Conservation (phyloP, 2,113 vertebrate species). For the Siniperca chuatsi region DNA sequence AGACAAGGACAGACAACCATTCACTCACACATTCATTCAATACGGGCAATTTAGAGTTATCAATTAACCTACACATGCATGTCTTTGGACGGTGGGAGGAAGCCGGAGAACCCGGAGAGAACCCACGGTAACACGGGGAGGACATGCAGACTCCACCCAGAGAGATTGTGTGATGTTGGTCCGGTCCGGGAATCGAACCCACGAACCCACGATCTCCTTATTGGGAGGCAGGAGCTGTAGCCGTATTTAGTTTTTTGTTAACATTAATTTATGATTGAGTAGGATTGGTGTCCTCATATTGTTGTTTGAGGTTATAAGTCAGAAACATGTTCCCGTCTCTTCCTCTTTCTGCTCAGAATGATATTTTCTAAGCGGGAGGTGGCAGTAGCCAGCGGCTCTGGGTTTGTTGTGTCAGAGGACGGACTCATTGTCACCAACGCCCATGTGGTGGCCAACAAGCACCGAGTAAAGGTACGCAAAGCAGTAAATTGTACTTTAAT, state of each 20-base stretch:
- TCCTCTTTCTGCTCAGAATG: slow-evolving; percentile 80
- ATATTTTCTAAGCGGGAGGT: slow-evolving; percentile 93
- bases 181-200: no score
- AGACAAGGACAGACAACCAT: no score
- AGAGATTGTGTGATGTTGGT: no score
- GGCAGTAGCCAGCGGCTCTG: slow-evolving; percentile 94
- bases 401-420: slow-evolving; percentile 96
- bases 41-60: no score
- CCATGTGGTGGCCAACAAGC: slow-evolving; percentile 97
- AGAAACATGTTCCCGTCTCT: neutral
- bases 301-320: neutral
- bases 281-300: neutral
- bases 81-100: no score
- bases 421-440: slow-evolving; percentile 98
- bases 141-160: no score
- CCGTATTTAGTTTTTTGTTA: neutral
- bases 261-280: neutral
- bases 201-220: no score
- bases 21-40: no score
- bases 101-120: no score
- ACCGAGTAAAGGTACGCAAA: slow-evolving; percentile 86
- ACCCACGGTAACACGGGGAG: no score
- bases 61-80: no score
- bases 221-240: no score
- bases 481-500: neutral